Conservation (phyloP, 2,797 vertebrate species). For the Hippopotamyrus pictus region DNA sequence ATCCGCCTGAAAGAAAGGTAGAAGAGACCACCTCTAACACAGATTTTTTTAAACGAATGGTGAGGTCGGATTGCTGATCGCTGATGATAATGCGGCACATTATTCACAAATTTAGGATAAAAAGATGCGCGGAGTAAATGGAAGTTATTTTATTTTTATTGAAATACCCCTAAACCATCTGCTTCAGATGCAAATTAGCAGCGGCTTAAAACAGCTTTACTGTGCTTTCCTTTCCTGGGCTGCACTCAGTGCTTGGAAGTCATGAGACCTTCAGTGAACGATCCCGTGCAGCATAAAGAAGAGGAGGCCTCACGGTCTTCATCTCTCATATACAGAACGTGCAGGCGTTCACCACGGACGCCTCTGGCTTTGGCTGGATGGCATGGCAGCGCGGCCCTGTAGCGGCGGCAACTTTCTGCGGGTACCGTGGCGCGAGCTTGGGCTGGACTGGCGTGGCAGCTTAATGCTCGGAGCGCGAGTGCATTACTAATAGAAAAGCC, state of each 20-base stretch:
- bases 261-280: background rate
- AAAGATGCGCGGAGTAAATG: background rate
- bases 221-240: background rate
- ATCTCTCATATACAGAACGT: conserved; percentile 70
- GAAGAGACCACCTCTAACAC: background rate
- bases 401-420: conserved; percentile 66
- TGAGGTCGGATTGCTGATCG: background rate
- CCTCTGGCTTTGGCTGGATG: conserved; percentile 63
- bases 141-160: background rate
- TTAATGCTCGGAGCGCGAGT: conserved; percentile 59
- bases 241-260: background rate
- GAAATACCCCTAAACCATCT: background rate
- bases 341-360: conserved; percentile 56
- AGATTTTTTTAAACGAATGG: background rate
- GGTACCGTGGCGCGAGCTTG: conserved; percentile 47
- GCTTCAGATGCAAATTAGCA: background rate
- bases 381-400: conserved; percentile 63
- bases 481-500: conserved; percentile 67
- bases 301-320: conserved; percentile 47
- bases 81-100: background rate
- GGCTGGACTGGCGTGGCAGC: conserved; percentile 42
- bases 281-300: background rate
- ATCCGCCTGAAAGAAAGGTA: background rate
- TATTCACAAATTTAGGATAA: background rate
- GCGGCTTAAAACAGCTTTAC: background rate